These are phyloP conservation scores for Melanostigma gelatinosum DNA, from an alignment of 2,113 vertebrate genomes.

Conservation along the genomic window DNA sequence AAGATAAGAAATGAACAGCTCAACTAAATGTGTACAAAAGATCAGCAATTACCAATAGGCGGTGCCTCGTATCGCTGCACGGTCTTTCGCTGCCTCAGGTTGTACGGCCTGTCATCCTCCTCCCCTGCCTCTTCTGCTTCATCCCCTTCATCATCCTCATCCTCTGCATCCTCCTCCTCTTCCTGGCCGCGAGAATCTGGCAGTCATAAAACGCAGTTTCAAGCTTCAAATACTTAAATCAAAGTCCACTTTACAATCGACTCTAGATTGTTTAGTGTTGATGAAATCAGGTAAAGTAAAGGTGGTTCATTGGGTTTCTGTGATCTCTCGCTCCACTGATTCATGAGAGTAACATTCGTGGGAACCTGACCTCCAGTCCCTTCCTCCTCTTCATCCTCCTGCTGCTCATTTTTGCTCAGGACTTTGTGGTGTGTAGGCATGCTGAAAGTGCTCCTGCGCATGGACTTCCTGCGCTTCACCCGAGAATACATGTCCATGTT, in stretches of 20 bases:
- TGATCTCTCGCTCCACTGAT: not conserved
- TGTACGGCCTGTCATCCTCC: slow-evolving; percentile 95
- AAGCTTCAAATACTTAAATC: not conserved
- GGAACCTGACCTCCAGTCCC: slow-evolving; percentile 82
- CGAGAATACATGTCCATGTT: slow-evolving; percentile 99
- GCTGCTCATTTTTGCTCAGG: slow-evolving; percentile 87
- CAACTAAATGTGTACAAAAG: not conserved
- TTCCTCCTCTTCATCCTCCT: slow-evolving; percentile 90
- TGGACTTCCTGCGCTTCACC: slow-evolving; percentile 95
- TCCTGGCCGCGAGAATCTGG: slow-evolving; percentile 94
- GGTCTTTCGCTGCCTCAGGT: slow-evolving; percentile 97
- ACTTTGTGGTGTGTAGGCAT: slow-evolving; percentile 96
- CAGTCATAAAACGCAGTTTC: not conserved
- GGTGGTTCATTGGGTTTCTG: not conserved
- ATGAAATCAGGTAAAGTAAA: not conserved
- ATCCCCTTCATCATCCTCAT: slow-evolving; percentile 96
- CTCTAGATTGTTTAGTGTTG: not conserved
- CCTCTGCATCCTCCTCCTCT: slow-evolving; percentile 89
- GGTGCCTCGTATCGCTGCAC: slow-evolving; percentile 98
- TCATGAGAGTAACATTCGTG: slow-evolving; percentile 7
- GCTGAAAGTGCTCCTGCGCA: slow-evolving; percentile 93
- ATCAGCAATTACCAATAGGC: slow-evolving; percentile 88
- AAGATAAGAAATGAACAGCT: not conserved
- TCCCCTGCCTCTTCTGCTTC: slow-evolving; percentile 92
- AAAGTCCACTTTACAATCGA: fast-evolving